A percentile compares a stretch with the other conserved stretches of the same genome.
Evolutionary conservation across 30 jellyfish, hydroid and myxozoan species (phyloP).

Genomic region (Clytia hemisphaerica): DNA sequence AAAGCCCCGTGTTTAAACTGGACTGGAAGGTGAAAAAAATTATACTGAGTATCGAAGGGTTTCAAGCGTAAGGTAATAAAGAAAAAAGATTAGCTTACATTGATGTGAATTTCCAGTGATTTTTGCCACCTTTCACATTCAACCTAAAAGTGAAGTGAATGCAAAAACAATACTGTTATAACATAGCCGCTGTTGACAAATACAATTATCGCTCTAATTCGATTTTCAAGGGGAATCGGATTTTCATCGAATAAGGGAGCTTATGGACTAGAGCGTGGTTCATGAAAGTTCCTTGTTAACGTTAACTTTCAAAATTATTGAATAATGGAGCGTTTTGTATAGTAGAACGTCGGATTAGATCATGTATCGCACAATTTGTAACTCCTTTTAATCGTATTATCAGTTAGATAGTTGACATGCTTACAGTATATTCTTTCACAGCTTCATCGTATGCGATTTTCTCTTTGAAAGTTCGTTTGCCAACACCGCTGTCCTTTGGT

Average conservation of each 20-base stretch:
- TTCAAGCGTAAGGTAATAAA: background rate
- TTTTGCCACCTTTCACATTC: conserved; percentile 32
- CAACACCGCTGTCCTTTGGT: conserved; percentile 44
- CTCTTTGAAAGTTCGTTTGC: conserved; percentile 54
- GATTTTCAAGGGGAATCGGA: no score
- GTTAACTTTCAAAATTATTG: no score
- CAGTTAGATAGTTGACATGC: no score
- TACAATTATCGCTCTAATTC: no score
- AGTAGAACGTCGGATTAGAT: no score
- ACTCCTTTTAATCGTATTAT: no score
- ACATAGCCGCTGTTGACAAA: no score
- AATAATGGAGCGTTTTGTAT: no score
- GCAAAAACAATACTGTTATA: background rate
- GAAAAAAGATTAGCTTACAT: conserved; percentile 14
- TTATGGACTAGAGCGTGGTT: no score
- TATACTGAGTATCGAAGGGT: background rate
- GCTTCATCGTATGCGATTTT: conserved; percentile 66
- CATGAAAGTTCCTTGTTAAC: no score
- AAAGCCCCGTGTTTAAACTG: no score
- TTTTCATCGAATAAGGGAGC: no score
- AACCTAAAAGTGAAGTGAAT: conserved; percentile 5
- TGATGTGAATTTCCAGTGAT: conserved; percentile 25
- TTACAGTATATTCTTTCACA: conserved; percentile 55
- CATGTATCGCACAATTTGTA: background rate
- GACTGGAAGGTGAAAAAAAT: background rate